Conservation (phyloP, 1,140 invertebrate species). For the honey bee (Apis mellifera) region Amel_HAv3.1 CM009945.2:2423501-2424000, state of each 20-base stretch:
- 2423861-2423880: background rate
- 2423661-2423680: background rate
- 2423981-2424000: no score
- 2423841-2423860: background rate
- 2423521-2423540: background rate
- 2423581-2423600: background rate
- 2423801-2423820: slow-evolving; percentile 1
- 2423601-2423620: background rate
- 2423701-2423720: background rate
- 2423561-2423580: no score
- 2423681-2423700: slow-evolving; percentile 28
- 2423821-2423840: slow-evolving; percentile 24
- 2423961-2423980: no score
- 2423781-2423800: background rate
- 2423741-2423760: background rate
- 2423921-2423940: no score
- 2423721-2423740: slow-evolving; percentile 25
- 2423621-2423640: background rate
- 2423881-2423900: background rate
- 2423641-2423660: slow-evolving; percentile 1
- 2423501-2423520: no score
- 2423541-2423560: no score
- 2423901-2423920: no score
- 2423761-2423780: background rate
- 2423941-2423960: no score